Conservation (phyloP, 2,888 invertebrate genomes). For the Poecilus cupreus region DNA sequence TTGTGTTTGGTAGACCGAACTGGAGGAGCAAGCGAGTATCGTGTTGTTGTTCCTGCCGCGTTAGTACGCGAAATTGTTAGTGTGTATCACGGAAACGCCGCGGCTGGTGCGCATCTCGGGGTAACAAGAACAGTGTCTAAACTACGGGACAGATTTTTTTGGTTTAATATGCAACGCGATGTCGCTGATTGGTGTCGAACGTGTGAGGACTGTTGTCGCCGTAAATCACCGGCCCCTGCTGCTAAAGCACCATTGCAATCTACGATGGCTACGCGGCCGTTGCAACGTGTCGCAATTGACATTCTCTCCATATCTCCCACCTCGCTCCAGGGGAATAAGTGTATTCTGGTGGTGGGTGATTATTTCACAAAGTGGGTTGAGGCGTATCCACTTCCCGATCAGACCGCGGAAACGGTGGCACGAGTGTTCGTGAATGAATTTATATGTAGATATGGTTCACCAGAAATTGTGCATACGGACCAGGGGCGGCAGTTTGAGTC, state of each 20-base stretch:
- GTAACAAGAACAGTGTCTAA: neutral
- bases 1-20: no score
- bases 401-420: conserved; percentile 64
- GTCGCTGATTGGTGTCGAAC: neutral
- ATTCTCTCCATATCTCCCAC: neutral
- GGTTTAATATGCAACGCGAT: conserved; percentile 14
- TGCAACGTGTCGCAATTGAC: neutral
- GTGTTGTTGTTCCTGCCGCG: no score
- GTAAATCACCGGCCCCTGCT: neutral
- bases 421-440: conserved; percentile 59
- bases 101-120: no score
- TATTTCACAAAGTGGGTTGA: conserved; percentile 61
- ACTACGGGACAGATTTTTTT: neutral
- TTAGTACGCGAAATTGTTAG: neutral
- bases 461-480: conserved; percentile 60
- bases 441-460: conserved; percentile 58
- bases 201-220: conserved; percentile 12
- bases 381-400: conserved; percentile 60
- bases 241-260: neutral
- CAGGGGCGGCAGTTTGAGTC: conserved; percentile 64
- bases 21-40: no score
- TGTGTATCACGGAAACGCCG: no score
- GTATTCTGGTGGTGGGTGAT: conserved; percentile 33
- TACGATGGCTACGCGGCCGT: neutral
- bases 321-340: conserved; percentile 26